Percentiles rank a stretch among this genome's conserved stretches.
These are phyloP conservation scores for Araneus ventricosus DNA, from an alignment of 1,140 invertebrate species.

Conservation along the genomic window DNA sequence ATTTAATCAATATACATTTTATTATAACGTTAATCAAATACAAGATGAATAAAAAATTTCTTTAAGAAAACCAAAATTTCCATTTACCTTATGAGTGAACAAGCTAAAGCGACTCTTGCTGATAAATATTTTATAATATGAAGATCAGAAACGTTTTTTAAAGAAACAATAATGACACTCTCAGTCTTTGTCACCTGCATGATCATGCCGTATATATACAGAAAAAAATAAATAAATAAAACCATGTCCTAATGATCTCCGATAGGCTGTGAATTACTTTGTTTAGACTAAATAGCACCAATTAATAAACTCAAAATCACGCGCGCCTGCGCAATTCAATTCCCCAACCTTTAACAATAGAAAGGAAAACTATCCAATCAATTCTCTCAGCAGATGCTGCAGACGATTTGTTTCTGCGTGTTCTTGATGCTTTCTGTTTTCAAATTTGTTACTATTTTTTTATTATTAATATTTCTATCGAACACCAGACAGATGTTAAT, in stretches of 20 bases:
- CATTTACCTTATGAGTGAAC: not conserved
- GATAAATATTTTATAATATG: not conserved
- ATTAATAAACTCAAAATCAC: not conserved
- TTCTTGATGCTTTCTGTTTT: too few species aligned
- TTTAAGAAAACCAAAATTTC: not conserved
- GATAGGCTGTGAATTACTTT: not conserved
- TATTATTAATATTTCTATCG: too few species aligned
- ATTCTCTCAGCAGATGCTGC: not conserved
- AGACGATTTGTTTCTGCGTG: too few species aligned
- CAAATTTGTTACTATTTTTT: too few species aligned
- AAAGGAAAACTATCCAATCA: not conserved
- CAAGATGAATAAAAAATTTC: too few species aligned
- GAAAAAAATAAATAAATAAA: not conserved
- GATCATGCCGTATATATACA: not conserved
- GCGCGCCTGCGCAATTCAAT: not conserved
- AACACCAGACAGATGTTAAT: too few species aligned
- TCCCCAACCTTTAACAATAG: too few species aligned
- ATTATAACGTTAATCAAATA: too few species aligned
- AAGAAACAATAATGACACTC: not conserved
- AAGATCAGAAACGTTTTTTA: not conserved
- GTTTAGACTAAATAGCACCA: not conserved
- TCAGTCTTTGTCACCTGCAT: not conserved
- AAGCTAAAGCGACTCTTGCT: not conserved
- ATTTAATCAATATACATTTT: too few species aligned
- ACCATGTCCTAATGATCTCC: not conserved